Evolutionary conservation across 2,113 vertebrate species (phyloP).

Genomic region (Chascanopsetta lugubris): DNA sequence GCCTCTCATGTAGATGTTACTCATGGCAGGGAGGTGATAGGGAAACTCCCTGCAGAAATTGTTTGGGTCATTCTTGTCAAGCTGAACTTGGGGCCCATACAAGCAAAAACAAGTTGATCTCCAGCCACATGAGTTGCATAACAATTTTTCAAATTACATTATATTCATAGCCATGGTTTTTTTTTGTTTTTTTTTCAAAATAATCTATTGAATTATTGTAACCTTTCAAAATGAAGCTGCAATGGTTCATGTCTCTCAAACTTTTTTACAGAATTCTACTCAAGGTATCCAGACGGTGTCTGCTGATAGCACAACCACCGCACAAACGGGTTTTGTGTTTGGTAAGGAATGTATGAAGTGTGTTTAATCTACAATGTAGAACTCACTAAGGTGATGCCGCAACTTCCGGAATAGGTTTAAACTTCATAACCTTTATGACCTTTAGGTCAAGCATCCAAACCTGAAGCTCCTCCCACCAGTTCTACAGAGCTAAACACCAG

Average conservation of each 20-base stretch:
- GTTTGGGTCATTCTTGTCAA: background rate
- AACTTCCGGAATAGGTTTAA: background rate
- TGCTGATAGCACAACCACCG: constrained; percentile 41
- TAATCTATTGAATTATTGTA: background rate
- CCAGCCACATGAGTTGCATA: background rate
- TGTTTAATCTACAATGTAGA: background rate
- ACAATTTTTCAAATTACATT: background rate
- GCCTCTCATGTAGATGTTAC: constrained; percentile 47
- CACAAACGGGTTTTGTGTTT: constrained; percentile 70
- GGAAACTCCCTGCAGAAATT: constrained; percentile 29
- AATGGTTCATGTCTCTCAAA: background rate
- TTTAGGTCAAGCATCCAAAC: constrained; percentile 76
- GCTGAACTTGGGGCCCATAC: background rate
- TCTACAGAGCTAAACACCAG: constrained; percentile 77
- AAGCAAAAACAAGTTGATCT: background rate
- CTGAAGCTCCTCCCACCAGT: constrained; percentile 66
- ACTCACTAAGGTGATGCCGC: background rate
- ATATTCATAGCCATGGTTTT: background rate
- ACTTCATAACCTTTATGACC: background rate
- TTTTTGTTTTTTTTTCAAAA: background rate
- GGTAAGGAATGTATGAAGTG: constrained; percentile 54
- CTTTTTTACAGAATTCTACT: constrained; percentile 64
- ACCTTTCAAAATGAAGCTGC: background rate
- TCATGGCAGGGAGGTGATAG: constrained; percentile 46
- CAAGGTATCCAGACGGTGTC: constrained; percentile 62